A percentile compares a stretch with the other conserved stretches of the same genome.
Conservation (phyloP, 53 echinoderm and acorn worm species). For the Apostichopus leukothele region DNA sequence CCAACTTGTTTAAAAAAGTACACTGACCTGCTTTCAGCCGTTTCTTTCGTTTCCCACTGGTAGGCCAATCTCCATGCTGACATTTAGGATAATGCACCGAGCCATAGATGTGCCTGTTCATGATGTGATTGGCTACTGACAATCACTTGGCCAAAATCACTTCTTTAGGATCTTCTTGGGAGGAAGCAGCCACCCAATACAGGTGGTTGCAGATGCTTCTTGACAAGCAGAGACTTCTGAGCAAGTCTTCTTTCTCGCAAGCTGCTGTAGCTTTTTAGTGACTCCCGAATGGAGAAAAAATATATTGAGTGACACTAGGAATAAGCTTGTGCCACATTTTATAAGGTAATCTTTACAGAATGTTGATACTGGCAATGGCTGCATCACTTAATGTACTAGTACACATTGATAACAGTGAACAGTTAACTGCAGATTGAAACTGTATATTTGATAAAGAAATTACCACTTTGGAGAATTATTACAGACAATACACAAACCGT, state of each 20-base stretch:
- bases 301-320: no score
- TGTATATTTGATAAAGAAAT: background rate
- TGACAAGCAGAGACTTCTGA: background rate
- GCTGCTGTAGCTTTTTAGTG: background rate
- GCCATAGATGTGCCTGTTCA: background rate
- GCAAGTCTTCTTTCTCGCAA: background rate
- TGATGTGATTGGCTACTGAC: constrained; percentile 12
- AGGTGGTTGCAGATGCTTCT: background rate
- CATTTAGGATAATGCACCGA: background rate
- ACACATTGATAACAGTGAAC: background rate
- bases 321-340: background rate
- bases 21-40: constrained; percentile 11
- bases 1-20: background rate
- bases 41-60: background rate
- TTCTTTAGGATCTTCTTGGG: background rate
- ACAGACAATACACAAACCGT: no score
- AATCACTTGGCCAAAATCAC: background rate
- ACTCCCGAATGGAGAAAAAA: background rate
- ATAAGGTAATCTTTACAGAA: no score
- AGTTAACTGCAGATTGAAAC: background rate
- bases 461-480: background rate
- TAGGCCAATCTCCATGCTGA: background rate
- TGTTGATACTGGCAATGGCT: background rate
- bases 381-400: background rate
- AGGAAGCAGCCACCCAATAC: constrained; percentile 20